Conservation (phyloP, 2,888 invertebrate genomes). For the Acanthacorydalis orientalis region DNA sequence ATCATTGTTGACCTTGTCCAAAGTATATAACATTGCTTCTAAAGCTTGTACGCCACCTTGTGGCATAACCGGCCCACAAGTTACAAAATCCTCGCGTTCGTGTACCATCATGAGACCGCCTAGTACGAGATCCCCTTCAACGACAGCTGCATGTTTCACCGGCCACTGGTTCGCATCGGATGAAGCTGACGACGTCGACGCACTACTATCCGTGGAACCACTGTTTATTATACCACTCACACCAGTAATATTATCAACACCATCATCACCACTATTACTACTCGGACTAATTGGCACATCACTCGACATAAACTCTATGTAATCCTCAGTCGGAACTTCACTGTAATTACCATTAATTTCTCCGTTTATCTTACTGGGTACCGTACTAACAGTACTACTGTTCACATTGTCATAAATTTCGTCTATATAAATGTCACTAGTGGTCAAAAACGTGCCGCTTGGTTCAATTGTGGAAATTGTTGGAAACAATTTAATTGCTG, state of each 20-base stretch:
- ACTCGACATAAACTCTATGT: not conserved
- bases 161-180: conserved; percentile 44
- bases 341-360: too few relatives aligned
- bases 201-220: not conserved
- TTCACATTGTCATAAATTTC: too few relatives aligned
- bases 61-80: conserved; percentile 87
- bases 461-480: too few relatives aligned
- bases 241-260: not conserved
- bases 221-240: not conserved
- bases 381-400: too few relatives aligned
- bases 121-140: conserved; percentile 75
- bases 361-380: too few relatives aligned
- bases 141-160: conserved; percentile 68
- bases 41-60: conserved; percentile 80
- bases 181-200: not conserved
- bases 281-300: not conserved
- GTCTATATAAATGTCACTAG: too few relatives aligned
- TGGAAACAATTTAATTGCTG: too few relatives aligned
- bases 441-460: too few relatives aligned
- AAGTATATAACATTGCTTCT: conserved; percentile 82
- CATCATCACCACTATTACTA: not conserved
- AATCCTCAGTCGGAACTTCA: not conserved
- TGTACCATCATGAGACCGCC: conserved; percentile 95
- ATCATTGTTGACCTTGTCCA: conserved; percentile 60
- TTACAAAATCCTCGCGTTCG: conserved; percentile 71